Percentiles rank a stretch among this genome's conserved stretches.
Conservation (phyloP, 2,888 invertebrate genomes). For the Limnephilus rhombicus region DNA sequence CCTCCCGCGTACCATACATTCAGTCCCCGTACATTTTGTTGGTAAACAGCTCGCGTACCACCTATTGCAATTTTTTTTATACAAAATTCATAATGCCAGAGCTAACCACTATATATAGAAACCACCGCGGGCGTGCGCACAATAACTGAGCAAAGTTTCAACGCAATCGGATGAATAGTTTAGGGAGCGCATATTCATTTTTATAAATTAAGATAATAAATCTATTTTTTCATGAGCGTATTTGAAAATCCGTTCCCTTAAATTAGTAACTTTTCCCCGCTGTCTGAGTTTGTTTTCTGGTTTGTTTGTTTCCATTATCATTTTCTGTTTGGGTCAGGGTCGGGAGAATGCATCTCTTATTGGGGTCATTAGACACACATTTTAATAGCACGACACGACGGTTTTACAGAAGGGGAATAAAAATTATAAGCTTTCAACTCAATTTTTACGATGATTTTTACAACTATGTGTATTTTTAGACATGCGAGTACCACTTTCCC, state of each 20-base stretch:
- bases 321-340: constrained; percentile 38
- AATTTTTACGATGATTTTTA: neutral
- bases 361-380: neutral
- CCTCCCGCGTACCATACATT: no score
- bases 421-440: neutral
- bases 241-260: constrained; percentile 19
- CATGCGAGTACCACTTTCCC: no score
- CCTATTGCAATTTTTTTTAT: no score
- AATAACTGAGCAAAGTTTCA: no score
- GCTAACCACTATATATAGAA: no score
- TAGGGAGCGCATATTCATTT: no score
- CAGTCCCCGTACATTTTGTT: no score
- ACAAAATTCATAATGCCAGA: no score
- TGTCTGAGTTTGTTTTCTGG: constrained; percentile 56
- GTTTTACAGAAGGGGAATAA: neutral
- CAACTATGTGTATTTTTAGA: neutral
- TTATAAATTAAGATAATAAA: no score
- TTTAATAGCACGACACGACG: neutral
- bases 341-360: neutral
- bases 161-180: no score
- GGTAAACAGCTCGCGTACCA: no score
- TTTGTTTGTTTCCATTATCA: constrained; percentile 30
- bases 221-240: neutral
- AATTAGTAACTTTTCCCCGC: constrained; percentile 4
- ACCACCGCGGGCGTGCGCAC: no score